A percentile compares a stretch with the other conserved stretches of the same genome.
Conservation (phyloP, 1,140 invertebrate species). For the Drosophila kepulauana region DNA sequence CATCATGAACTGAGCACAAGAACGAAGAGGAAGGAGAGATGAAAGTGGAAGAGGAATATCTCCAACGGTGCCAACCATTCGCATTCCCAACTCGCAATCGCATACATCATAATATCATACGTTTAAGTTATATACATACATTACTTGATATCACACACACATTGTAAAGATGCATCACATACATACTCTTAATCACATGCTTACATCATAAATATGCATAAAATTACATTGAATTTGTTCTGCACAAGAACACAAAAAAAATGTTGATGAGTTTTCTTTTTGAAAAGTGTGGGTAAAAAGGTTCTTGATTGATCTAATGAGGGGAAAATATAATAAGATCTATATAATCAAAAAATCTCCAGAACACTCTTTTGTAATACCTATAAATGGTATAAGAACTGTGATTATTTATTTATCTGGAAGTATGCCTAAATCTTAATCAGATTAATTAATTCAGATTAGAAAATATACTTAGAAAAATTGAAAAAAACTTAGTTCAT, state of each 20-base stretch:
- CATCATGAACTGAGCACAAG: slow-evolving; percentile 38
- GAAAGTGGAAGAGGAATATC: slow-evolving; percentile 1
- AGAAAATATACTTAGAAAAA: too few relatives aligned
- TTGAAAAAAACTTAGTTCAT: too few relatives aligned
- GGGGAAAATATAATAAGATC: rapidly evolving
- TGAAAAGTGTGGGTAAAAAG: not conserved
- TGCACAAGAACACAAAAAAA: slow-evolving; percentile 69
- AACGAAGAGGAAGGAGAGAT: not conserved
- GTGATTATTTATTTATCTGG: too few relatives aligned
- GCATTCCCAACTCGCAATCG: slow-evolving; percentile 35
- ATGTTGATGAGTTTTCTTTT: not conserved
- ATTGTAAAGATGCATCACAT: slow-evolving; percentile 62
- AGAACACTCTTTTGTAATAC: too few relatives aligned
- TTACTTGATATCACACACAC: slow-evolving; percentile 10
- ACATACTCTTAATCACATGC: slow-evolving; percentile 9
- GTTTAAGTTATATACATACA: slow-evolving; percentile 46
- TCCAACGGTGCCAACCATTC: slow-evolving; percentile 33
- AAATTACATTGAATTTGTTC: slow-evolving; percentile 65
- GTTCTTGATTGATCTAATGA: not conserved
- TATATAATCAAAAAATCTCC: too few relatives aligned
- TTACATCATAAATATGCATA: slow-evolving; percentile 24
- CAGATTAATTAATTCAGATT: too few relatives aligned
- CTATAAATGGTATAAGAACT: too few relatives aligned
- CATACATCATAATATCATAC: slow-evolving; percentile 32
- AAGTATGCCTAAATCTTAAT: too few relatives aligned